Evolutionary conservation across 2,113 vertebrate species (phyloP).

Genomic region (Australoheros scitulus): DNA sequence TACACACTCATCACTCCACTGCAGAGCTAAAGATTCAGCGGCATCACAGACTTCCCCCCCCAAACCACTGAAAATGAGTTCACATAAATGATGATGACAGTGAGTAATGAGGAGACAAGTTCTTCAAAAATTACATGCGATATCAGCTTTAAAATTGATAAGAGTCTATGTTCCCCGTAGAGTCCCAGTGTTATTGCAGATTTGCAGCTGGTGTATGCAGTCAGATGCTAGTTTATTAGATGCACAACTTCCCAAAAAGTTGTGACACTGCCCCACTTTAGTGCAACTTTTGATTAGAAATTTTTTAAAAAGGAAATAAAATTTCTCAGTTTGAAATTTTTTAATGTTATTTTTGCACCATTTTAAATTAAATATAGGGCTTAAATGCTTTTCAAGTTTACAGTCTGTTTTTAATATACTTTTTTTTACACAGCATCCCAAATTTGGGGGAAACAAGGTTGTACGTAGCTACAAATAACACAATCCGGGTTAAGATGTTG

Average conservation of each 20-base stretch:
- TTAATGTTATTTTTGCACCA: neutral
- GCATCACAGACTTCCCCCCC: neutral
- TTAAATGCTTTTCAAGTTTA: neutral
- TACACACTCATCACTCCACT: neutral
- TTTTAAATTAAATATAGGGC: neutral
- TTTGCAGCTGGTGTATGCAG: neutral
- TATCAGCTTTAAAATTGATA: neutral
- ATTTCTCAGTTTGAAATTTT: neutral
- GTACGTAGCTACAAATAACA: neutral
- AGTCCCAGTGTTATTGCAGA: neutral
- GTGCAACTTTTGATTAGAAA: no score
- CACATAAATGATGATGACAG: neutral
- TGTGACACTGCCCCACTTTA: neutral
- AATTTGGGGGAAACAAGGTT: no score
- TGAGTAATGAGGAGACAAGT: neutral
- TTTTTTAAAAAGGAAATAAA: no score
- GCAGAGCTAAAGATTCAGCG: neutral
- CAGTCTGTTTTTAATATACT: no score
- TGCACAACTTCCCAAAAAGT: neutral
- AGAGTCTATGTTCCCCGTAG: neutral
- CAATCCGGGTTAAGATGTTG: neutral
- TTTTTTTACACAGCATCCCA: no score
- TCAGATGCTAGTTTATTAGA: neutral
- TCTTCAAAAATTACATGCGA: neutral
- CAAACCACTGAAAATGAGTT: neutral